Evolutionary conservation across 2,888 invertebrate genomes (phyloP).

Genomic region (Argyresthia albistria): DNA sequence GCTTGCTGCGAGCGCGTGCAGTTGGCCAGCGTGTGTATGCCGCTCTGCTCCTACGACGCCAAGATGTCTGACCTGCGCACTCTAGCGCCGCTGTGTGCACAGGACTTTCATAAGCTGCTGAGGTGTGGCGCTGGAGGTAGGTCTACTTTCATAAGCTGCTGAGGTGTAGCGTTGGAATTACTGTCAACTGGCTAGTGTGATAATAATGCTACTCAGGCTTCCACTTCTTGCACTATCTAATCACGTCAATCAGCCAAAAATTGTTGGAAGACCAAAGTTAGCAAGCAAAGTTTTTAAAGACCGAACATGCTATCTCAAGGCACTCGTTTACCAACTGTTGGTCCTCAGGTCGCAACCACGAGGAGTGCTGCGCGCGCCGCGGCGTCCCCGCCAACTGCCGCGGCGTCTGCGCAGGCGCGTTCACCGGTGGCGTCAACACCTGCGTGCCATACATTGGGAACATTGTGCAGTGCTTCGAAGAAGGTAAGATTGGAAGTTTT

Average conservation of each 20-base stretch:
- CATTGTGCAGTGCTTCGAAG: constrained; percentile 88
- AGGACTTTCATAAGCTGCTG: constrained; percentile 81
- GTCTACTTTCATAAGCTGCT: constrained; percentile 78
- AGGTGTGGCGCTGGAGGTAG: constrained; percentile 75
- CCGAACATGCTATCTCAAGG: too few species aligned
- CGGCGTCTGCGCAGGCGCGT: constrained; percentile 81
- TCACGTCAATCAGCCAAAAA: too few species aligned
- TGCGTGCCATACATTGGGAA: constrained; percentile 88
- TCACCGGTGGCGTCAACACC: constrained; percentile 74
- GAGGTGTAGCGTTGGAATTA: constrained; percentile 75
- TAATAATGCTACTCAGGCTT: too few species aligned
- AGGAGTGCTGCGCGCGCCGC: constrained; percentile 79
- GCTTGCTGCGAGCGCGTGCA: constrained; percentile 83
- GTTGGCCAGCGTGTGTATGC: constrained; percentile 78
- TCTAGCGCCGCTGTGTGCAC: constrained; percentile 81
- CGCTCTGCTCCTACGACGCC: constrained; percentile 86
- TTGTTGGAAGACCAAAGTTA: too few species aligned
- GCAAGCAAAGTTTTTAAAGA: too few species aligned
- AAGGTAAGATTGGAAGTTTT: constrained; percentile 74
- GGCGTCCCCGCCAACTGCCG: constrained; percentile 80
- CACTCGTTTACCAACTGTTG: too few species aligned
- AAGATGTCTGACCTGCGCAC: constrained; percentile 84
- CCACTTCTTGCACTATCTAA: too few species aligned
- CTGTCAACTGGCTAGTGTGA: background rate
- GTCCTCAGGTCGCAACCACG: constrained; percentile 81